These are phyloP conservation scores for Cephus sareptanus DNA, from an alignment of 2,888 invertebrate species.

Conservation along the genomic window DNA sequence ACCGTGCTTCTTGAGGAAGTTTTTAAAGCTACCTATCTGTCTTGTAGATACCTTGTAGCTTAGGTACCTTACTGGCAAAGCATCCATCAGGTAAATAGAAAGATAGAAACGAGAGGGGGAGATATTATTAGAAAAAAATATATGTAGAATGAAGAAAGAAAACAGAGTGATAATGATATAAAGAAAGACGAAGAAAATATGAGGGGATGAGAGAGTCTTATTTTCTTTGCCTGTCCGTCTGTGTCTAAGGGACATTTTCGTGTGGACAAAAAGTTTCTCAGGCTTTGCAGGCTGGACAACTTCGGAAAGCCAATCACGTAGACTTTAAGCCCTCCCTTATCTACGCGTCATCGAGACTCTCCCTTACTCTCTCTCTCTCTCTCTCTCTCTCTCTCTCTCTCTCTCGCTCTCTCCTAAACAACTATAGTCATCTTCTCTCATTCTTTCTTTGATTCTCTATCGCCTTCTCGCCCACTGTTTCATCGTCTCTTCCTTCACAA, in stretches of 20 bases:
- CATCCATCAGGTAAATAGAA: background rate
- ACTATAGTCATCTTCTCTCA: conserved; percentile 16
- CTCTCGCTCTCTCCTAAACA: conserved; percentile 13
- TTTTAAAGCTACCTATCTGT: background rate
- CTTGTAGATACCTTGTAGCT: too few relatives aligned
- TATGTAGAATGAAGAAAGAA: background rate
- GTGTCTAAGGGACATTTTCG: conserved; percentile 14
- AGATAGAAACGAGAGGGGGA: background rate
- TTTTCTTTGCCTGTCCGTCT: conserved; percentile 5
- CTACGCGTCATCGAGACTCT: conserved; percentile 61
- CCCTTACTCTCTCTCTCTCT: conserved; percentile 21
- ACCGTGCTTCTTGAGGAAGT: background rate
- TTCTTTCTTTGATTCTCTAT: conserved; percentile 24
- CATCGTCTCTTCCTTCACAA: conserved; percentile 31
- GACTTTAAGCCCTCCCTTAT: conserved; percentile 64
- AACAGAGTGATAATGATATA: background rate
- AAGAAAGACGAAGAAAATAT: background rate
- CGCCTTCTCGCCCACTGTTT: conserved; percentile 24
- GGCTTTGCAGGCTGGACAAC: conserved; percentile 46
- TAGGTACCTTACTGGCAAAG: background rate
- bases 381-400: conserved; percentile 22
- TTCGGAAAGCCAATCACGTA: conserved; percentile 64
- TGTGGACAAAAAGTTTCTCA: conserved; percentile 58
- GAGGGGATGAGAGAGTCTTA: background rate
- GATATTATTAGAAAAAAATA: background rate